Conservation (phyloP, 2,888 invertebrate genomes). For the Thymelicus sylvestris region DNA sequence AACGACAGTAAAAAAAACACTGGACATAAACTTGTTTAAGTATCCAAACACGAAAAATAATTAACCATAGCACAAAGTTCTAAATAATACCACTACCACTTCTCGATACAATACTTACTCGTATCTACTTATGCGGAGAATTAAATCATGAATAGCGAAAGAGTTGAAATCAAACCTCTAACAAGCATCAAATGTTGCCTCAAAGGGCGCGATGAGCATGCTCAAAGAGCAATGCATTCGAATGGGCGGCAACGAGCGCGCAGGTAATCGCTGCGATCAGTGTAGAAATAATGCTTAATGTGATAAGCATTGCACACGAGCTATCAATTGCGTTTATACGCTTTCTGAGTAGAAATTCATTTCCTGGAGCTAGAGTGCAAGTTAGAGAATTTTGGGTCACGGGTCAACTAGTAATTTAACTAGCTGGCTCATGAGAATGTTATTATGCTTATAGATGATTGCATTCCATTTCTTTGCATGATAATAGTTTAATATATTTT, state of each 20-base stretch:
- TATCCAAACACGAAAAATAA: too few relatives aligned
- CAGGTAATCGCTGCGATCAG: slow-evolving; percentile 69
- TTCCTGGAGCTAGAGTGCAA: neutral
- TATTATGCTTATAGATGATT: too few relatives aligned
- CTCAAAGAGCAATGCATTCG: slow-evolving; percentile 70
- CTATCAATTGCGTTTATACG: slow-evolving; percentile 17
- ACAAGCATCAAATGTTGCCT: slow-evolving; percentile 57
- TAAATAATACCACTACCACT: too few relatives aligned
- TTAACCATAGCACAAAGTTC: too few relatives aligned
- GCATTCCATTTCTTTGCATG: too few relatives aligned
- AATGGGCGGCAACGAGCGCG: slow-evolving; percentile 63
- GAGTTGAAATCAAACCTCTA: slow-evolving; percentile 78
- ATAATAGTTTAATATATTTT: too few relatives aligned
- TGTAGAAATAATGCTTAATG: slow-evolving; percentile 70
- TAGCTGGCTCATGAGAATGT: too few relatives aligned
- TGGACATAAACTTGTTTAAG: too few relatives aligned
- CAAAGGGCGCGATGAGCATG: slow-evolving; percentile 76
- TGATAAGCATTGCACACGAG: slow-evolving; percentile 37
- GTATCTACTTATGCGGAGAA: neutral
- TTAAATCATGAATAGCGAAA: slow-evolving; percentile 46
- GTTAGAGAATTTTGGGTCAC: neutral
- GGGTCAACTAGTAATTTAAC: too few relatives aligned
- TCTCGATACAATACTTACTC: too few relatives aligned
- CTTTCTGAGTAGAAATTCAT: slow-evolving; percentile 8
- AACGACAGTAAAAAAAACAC: too few relatives aligned